These are phyloP conservation scores for Dendronephthya gigantea DNA, from an alignment of 64 coral and sea anemone species.

Conservation along the genomic window DNA sequence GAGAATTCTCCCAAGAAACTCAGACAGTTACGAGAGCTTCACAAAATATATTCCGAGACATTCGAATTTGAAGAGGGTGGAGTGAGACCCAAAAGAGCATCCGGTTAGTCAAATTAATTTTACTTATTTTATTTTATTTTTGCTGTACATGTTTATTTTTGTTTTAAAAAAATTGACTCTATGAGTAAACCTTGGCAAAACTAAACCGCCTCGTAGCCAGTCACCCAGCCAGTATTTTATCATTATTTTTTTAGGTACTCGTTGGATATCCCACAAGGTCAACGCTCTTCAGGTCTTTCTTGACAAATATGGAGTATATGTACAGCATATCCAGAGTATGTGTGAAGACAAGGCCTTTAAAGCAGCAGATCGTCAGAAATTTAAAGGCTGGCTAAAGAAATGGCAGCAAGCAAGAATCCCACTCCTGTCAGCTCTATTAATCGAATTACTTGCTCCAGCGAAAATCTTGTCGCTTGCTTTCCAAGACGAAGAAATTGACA, in stretches of 20 bases:
- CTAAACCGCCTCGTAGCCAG: no score
- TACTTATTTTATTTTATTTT: not conserved
- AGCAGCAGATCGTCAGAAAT: conserved; percentile 37
- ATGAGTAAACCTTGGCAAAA: not conserved
- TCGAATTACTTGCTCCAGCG: conserved; percentile 27
- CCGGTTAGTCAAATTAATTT: conserved; percentile 13
- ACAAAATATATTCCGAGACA: conserved; percentile 43
- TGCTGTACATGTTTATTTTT: not conserved
- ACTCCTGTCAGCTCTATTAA: conserved; percentile 32
- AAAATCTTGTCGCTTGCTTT: conserved; percentile 42
- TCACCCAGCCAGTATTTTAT: no score
- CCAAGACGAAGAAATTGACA: conserved; percentile 43
- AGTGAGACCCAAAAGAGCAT: conserved; percentile 48
- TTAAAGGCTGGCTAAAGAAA: conserved; percentile 43
- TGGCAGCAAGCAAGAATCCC: conserved; percentile 37
- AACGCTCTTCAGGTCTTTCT: conserved; percentile 41
- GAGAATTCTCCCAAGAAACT: conserved; percentile 69
- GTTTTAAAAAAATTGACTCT: not conserved
- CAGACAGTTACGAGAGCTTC: conserved; percentile 51
- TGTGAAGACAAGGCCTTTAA: conserved; percentile 29
- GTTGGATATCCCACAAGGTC: conserved; percentile 34
- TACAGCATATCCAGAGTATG: conserved; percentile 48
- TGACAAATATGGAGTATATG: conserved; percentile 41
- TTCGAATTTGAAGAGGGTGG: conserved; percentile 63
- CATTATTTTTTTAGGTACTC: conserved; percentile 24